Base-by-base conservation (phyloP, 1,140 invertebrate species). In the Drosophila triauraria region DNA sequence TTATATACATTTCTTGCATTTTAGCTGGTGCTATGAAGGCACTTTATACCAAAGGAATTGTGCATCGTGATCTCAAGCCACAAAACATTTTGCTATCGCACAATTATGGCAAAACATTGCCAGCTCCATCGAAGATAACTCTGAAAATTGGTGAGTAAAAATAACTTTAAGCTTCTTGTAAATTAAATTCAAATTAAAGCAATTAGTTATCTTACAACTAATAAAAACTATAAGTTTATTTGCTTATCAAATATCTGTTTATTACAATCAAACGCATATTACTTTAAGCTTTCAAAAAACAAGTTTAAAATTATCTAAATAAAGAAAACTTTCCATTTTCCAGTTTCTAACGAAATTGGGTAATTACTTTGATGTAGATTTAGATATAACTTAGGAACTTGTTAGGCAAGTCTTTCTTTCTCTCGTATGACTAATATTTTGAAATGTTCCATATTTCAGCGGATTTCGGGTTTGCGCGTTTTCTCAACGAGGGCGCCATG, bases 381-480 rank as follows among this genome's bases (percentile, higher is more conserved):
- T n/a, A 40, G 20, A 38, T 54, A 15, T 38, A 15, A 23, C 13
- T 5, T 54, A 15, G 17, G 20, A 23, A 23, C 32, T 54, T 38
- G 53, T 6, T n/a, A 1, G 4, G n/a, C 53, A 35, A 54, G 53
- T 51, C 23, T 30, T 56, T 51, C 23, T 30, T 56, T 40, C 20
- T 5, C 4, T 12, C 10, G 17, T 1, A 3, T 32, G 8, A 15
- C 2, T 40, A 54, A 44, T 44, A 44, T 60, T 44, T 75, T 57
- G 5, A 65, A 50, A 44, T 25, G 44, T 25, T 63, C 4, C 20
- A 47, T 65, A 27, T 75, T 75, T 13, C 35, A 92, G 98, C 99
- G 88, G 99, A 99, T 94, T 99, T 99, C 95, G 99, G 99, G 20
- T 99, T 99, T 94, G 99, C 99, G 32, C 95, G 99, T 91, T 99